Evolutionary conservation across 2,113 vertebrate genomes (phyloP).

Genomic region (Ammodytes marinus): DNA sequence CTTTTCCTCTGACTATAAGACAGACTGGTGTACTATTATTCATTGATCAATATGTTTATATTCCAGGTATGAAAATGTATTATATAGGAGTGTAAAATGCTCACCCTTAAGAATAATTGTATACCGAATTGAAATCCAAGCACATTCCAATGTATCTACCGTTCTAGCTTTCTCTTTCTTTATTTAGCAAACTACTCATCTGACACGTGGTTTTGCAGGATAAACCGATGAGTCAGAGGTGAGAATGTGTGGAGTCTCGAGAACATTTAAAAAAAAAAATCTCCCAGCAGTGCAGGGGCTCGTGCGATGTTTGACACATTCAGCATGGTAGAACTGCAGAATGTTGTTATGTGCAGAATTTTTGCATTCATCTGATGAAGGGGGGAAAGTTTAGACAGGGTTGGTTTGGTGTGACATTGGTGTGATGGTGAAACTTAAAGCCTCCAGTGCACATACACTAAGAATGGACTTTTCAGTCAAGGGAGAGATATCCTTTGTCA

Average conservation of each 20-base stretch:
- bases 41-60: neutral
- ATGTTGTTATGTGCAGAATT: neutral
- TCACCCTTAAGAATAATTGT: neutral
- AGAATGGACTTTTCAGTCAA: neutral
- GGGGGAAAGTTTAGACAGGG: neutral
- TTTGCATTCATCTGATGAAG: neutral
- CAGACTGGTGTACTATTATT: neutral
- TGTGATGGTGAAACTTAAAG: neutral
- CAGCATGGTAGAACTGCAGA: too few relatives aligned
- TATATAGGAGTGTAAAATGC: neutral
- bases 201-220: slow-evolving; percentile 82
- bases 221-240: slow-evolving; percentile 91
- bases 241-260: slow-evolving; percentile 89
- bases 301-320: neutral
- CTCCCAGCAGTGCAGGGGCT: slow-evolving; percentile 7
- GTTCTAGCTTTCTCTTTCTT: slow-evolving; percentile 30
- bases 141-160: neutral
- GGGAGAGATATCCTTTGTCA: neutral
- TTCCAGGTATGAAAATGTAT: neutral
- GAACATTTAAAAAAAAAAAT: slow-evolving; percentile 53
- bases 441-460: neutral
- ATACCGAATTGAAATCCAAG: neutral
- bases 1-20: neutral
- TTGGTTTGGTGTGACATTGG: neutral
- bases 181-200: slow-evolving; percentile 6